Percentiles rank a stretch among this genome's conserved stretches.
These are phyloP conservation scores for Eustalomyia histrio DNA, from an alignment of 2,888 invertebrate species.

Conservation along the genomic window DNA sequence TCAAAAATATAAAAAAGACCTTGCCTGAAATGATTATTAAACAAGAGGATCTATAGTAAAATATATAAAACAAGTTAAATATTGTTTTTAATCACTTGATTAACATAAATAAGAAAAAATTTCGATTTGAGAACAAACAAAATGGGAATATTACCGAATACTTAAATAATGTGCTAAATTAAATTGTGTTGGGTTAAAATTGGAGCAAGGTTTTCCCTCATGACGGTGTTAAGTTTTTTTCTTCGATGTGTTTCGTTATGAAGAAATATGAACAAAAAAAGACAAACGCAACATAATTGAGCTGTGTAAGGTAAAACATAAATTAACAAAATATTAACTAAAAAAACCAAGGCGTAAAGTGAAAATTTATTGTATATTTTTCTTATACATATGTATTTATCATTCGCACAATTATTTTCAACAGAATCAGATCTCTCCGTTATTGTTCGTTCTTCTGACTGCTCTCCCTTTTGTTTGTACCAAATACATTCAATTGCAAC, in stretches of 20 bases:
- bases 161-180: not conserved
- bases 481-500: not conserved
- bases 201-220: conserved; percentile 61
- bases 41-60: conserved; percentile 7
- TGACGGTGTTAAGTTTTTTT: conserved; percentile 45
- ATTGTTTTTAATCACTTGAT: no score
- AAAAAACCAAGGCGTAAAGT: conserved; percentile 1
- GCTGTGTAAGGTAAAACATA: not conserved
- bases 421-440: conserved; percentile 56
- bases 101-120: not conserved
- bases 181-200: conserved; percentile 28
- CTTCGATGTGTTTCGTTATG: conserved; percentile 18
- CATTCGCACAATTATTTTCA: conserved; percentile 32
- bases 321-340: not conserved
- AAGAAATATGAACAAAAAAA: conserved; percentile 25
- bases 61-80: not conserved
- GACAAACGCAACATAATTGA: conserved; percentile 1
- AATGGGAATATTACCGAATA: not conserved
- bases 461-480: conserved; percentile 46
- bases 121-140: not conserved
- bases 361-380: not conserved
- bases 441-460: conserved; percentile 40
- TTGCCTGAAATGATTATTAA: conserved; percentile 33
- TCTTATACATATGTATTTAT: not conserved
- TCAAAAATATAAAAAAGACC: conserved; percentile 39